Evolutionary conservation across 2,888 invertebrate genomes (phyloP).

Genomic region (Tenthredo scrophulariae): DNA sequence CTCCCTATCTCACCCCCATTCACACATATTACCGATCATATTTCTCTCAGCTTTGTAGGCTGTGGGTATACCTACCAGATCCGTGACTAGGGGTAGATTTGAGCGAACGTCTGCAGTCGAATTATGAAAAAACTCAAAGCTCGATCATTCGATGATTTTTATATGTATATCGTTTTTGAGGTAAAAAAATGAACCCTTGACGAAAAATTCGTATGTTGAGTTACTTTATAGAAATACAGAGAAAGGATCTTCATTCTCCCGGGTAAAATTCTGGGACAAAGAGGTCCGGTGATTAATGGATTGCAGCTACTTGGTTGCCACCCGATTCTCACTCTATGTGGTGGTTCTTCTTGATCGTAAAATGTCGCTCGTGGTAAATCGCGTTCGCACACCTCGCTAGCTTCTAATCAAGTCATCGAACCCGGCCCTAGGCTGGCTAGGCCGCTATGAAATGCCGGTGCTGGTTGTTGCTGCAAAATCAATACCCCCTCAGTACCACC

Average conservation of each 20-base stretch:
- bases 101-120: background rate
- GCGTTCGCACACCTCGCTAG: conserved; percentile 50
- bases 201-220: background rate
- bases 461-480: conserved; percentile 74
- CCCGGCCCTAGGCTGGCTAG: conserved; percentile 56
- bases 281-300: background rate
- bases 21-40: conserved; percentile 49
- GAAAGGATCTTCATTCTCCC: background rate
- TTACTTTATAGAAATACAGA: background rate
- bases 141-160: background rate
- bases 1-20: conserved; percentile 55
- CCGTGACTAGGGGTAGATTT: conserved; percentile 1
- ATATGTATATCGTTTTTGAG: background rate
- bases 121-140: background rate
- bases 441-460: conserved; percentile 68
- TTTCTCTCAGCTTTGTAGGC: conserved; percentile 10
- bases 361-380: conserved; percentile 32
- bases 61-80: conserved; percentile 9
- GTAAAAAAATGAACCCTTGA: background rate
- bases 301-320: conserved; percentile 5
- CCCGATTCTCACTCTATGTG: background rate
- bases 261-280: background rate
- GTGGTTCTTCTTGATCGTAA: conserved; percentile 25
- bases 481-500: conserved; percentile 66
- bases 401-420: conserved; percentile 53